A percentile compares a stretch with the other conserved stretches of the same genome.
phyloP scores from a whole-genome alignment of 1,140 invertebrate genomes.

The Sitodiplosis mosellana region DNA sequence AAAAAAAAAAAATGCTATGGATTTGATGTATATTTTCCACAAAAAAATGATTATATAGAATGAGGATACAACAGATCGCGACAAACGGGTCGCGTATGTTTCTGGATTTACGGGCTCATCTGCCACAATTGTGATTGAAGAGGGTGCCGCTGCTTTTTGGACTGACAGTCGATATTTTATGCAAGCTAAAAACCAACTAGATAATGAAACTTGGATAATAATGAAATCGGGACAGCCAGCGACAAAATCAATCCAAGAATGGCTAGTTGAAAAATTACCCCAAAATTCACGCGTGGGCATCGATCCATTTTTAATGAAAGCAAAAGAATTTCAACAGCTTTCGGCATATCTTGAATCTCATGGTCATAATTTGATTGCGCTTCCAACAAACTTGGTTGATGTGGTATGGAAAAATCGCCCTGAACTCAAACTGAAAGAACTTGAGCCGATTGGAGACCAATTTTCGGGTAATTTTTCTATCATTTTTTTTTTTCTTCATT shows the following conservation, averaged over 20 bases:
- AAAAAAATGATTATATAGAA: slow-evolving; percentile 29
- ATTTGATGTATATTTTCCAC: not conserved
- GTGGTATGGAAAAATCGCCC: slow-evolving; percentile 45
- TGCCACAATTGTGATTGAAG: slow-evolving; percentile 66
- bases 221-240: slow-evolving; percentile 39
- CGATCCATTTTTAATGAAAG: slow-evolving; percentile 55
- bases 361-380: slow-evolving; percentile 33
- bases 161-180: slow-evolving; percentile 83
- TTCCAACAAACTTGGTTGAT: slow-evolving; percentile 61
- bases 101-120: slow-evolving; percentile 69
- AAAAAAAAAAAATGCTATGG: not conserved
- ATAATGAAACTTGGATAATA: slow-evolving; percentile 38
- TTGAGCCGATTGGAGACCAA: not conserved
- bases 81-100: slow-evolving; percentile 57
- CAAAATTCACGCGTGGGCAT: slow-evolving; percentile 51
- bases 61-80: slow-evolving; percentile 69
- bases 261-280: slow-evolving; percentile 50
- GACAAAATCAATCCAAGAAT: slow-evolving; percentile 45
- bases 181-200: slow-evolving; percentile 47
- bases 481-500: not conserved
- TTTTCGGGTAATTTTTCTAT: not conserved
- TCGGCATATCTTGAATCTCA: slow-evolving; percentile 20
- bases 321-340: slow-evolving; percentile 46
- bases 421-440: slow-evolving; percentile 28
- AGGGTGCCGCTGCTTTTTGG: slow-evolving; percentile 63